Conservation (phyloP, 2,113 vertebrate species). For the Melanerpes aurifrons region DNA sequence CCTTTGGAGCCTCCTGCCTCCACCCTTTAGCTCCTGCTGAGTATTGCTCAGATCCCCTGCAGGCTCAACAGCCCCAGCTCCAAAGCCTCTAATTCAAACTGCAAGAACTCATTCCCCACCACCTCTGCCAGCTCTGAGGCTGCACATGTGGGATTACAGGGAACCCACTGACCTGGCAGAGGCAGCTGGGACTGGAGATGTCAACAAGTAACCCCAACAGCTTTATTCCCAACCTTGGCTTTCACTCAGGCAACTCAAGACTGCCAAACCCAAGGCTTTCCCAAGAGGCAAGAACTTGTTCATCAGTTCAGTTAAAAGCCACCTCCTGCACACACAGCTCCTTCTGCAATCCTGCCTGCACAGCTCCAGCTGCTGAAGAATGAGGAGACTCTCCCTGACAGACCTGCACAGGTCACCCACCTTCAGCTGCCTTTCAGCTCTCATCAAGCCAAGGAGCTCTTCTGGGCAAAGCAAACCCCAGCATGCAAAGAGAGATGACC, state of each 20-base stretch:
- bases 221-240: neutral
- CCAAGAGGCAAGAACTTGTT: neutral
- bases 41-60: no score
- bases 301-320: neutral
- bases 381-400: neutral
- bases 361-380: fast-evolving
- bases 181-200: neutral
- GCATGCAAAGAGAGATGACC: neutral
- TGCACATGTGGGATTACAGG: neutral
- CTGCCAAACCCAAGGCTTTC: neutral
- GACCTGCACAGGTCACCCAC: neutral
- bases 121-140: neutral
- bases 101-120: no score
- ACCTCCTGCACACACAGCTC: neutral
- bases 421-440: neutral
- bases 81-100: no score
- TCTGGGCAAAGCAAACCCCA: neutral
- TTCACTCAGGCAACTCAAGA: neutral
- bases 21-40: no score
- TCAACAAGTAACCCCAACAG: neutral
- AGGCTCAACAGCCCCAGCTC: no score
- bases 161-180: neutral
- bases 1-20: no score
- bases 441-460: neutral
- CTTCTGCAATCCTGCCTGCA: neutral